phyloP scores from a whole-genome alignment of 2,113 vertebrate species.

The Tiliqua scincoides region DNA sequence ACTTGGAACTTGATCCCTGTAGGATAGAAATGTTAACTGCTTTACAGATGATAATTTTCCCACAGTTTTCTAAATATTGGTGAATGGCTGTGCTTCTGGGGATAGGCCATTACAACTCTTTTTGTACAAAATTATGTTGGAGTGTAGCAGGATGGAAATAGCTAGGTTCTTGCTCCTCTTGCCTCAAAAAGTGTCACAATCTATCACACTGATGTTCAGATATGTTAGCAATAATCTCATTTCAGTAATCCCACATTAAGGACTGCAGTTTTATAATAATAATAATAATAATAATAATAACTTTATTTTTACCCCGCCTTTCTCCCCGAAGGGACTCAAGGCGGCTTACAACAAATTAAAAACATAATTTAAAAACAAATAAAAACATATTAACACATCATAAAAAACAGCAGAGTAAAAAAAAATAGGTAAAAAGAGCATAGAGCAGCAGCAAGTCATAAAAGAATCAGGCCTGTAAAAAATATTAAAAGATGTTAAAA shows the following conservation, averaged over 20 bases:
- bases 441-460: no score
- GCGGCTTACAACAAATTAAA: no score
- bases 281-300: no score
- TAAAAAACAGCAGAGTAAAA: no score
- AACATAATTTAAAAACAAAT: no score
- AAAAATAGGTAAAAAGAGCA: no score
- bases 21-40: slow-evolving; percentile 20
- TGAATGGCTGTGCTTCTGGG: slow-evolving; percentile 12
- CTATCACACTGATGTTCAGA: slow-evolving; percentile 20
- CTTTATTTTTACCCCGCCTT: no score
- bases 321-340: no score
- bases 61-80: slow-evolving; percentile 29
- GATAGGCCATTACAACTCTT: slow-evolving; percentile 5
- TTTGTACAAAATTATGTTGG: slow-evolving; percentile 5
- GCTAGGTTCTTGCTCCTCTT: not conserved
- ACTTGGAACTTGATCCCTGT: slow-evolving; percentile 34
- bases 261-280: not conserved
- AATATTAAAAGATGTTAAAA: no score
- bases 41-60: slow-evolving; percentile 23
- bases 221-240: slow-evolving; percentile 8
- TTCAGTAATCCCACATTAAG: slow-evolving; percentile 14
- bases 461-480: no score
- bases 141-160: slow-evolving; percentile 31
- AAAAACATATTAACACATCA: no score
- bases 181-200: not conserved